A percentile compares a stretch with the other conserved stretches of the same genome.
Conservation (phyloP, 2,797 vertebrate genomes). For the Rhinichthys osculus region DNA sequence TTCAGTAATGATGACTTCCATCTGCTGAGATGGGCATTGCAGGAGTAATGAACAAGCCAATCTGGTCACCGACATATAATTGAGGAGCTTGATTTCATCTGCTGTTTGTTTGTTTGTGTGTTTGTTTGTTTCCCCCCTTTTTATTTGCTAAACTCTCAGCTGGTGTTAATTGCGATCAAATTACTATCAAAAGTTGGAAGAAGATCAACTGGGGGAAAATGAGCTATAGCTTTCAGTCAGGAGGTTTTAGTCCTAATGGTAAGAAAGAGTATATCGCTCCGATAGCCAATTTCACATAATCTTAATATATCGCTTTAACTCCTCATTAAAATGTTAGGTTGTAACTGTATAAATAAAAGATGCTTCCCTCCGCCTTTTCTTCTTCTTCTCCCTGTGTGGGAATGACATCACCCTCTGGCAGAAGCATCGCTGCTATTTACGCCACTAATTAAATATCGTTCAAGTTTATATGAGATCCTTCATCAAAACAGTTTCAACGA, state of each 20-base stretch:
- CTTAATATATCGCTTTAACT: not conserved
- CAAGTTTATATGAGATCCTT: conserved; percentile 20
- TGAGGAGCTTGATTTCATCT: conserved; percentile 48
- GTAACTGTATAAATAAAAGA: conserved; percentile 20
- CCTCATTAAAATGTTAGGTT: conserved; percentile 9
- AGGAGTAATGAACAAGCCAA: conserved; percentile 58
- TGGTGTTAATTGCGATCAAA: conserved; percentile 50
- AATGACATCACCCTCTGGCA: conserved; percentile 37
- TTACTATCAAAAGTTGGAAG: not conserved
- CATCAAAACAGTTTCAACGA: conserved; percentile 24
- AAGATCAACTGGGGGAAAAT: conserved; percentile 2
- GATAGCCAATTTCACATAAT: not conserved
- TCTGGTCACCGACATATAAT: conserved; percentile 65
- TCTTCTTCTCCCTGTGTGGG: not conserved
- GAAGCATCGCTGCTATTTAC: conserved; percentile 17
- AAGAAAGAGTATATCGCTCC: not conserved
- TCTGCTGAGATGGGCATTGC: conserved; percentile 64
- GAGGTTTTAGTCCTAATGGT: not conserved
- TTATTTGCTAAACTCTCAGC: conserved; percentile 47
- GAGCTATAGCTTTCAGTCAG: not conserved
- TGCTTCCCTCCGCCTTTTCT: conserved; percentile 1
- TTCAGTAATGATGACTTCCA: conserved; percentile 71
- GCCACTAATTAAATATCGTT: conserved; percentile 39
- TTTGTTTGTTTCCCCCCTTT: not conserved
- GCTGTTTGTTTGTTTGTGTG: conserved; percentile 28